Percentiles rank a stretch among this genome's conserved stretches.
These are phyloP conservation scores for Eupithecia pulchellata DNA, from an alignment of 2,888 invertebrate genomes.

Conservation along the genomic window DNA sequence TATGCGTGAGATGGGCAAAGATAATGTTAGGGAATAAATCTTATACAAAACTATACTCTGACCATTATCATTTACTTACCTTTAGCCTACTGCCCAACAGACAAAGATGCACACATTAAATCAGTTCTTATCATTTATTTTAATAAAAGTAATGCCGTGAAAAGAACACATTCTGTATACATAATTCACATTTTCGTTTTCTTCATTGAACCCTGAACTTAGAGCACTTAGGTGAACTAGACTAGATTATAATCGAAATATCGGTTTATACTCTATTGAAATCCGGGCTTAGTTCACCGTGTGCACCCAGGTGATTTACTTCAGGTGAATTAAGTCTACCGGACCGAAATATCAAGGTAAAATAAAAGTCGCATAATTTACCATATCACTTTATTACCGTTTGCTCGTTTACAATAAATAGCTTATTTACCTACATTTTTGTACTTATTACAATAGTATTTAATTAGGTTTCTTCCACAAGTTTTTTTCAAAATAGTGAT, in stretches of 20 bases:
- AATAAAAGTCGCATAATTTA: conserved; percentile 49
- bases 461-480: too few relatives aligned
- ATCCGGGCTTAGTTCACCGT: too few relatives aligned
- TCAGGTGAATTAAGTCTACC: too few relatives aligned
- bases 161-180: not conserved
- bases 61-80: conserved; percentile 18
- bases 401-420: conserved; percentile 57
- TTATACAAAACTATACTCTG: conserved; percentile 25
- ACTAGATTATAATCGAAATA: not conserved
- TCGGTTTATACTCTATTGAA: too few relatives aligned
- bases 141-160: too few relatives aligned
- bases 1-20: conserved; percentile 11
- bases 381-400: conserved; percentile 76
- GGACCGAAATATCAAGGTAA: not conserved
- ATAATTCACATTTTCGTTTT: not conserved
- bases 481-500: too few relatives aligned
- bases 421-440: conserved; percentile 55
- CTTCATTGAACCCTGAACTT: too few relatives aligned
- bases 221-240: not conserved
- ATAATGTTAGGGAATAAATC: conserved; percentile 34
- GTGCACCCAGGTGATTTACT: too few relatives aligned
- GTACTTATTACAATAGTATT: too few relatives aligned
- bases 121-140: too few relatives aligned
- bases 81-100: too few relatives aligned
- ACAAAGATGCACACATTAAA: too few relatives aligned